Evolutionary conservation across 2,797 vertebrate species (phyloP), one percentile per base, ranked within the genome.

Genomic region (Intellagama lesueurii): DNA sequence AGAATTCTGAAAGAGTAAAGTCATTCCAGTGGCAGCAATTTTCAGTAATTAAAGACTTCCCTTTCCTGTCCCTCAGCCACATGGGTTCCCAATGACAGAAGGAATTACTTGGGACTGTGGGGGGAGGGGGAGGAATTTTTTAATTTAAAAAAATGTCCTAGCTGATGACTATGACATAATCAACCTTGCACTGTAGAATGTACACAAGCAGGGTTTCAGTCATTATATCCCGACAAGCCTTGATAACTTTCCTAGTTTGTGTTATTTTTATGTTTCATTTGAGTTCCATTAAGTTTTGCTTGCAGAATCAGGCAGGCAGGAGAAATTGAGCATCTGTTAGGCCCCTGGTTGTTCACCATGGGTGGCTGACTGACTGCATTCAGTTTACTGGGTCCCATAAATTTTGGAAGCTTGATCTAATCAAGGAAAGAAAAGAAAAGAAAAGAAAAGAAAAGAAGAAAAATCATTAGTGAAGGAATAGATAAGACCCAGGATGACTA

Each of bases 401-500:
- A 35, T 52, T 76, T 28, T 64, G 60, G 24, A 49, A 56, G 3
- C 72, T 11, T 83, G 56, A 47, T 66, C 80, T 35, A 49, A 66
- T 82, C 30, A 28, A 44, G 9, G 9, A 2, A 64, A 22, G 52
- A 9, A 60, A 26, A 12, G 2, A 26, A 35, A 9, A 7, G 14
- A 14, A 6, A 14, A 35, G 5, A 3, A 26, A 28, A 24, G 11
- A 5, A 40, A 5, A 2, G 2, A 28, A 60, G 22, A 22, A 1
- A 73, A 40, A 16, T 85, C 11, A n/a, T 81, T 76, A 30, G 56
- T 76, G 44, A 70, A 26, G 7, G 4, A 17, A 40, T 17, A 14
- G 86, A 86, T 60, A 68, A 83, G 26, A 78, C 75, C 47, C 40
- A 81, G 47, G 66, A 24, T 68, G 80, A 49, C 12, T 76, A 83